Evolutionary conservation across 2,113 vertebrate species (phyloP), one percentile per base, ranked within the genome.

Genomic region (Petroica traversi): DNA sequence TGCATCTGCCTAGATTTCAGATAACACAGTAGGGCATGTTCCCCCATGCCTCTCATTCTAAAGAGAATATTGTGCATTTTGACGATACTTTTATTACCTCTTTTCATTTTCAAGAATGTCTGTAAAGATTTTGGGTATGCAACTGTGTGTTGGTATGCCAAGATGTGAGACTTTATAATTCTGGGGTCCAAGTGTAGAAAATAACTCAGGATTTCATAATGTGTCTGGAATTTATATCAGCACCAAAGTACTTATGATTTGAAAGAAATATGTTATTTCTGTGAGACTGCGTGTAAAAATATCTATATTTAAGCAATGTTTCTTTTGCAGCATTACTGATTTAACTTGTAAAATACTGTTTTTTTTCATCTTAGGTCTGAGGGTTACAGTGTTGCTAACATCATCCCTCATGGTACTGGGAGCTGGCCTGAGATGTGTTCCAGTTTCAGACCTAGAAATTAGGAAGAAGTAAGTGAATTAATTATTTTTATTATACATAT

Each of bases 401-500:
- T 98, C 98, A 19, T 98, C 98, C 75, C 97, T 99, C 63, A 99
- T 99, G 99, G 97, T 99, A 45, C 23, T 99, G n/a, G 99, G 99
- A 69, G 95, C 99, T 33, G 98, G 97, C 41, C 91, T 99, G 43
- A 98, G 99, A 83, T 99, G 99, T 94, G 86, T 99, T 91, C 99
- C 99, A 9, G 71, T 99, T 75, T 92, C 98, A 48, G 98, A 99
- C 71, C 83, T 98, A 79, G 93, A 83, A 46, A 96, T 99, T 90
- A 99, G 98, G 89, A 98, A 98, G 98, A 99, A 98, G 99, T 98
- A 98, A 98, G 96, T 98, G n/a, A 52, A 88, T 74, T 34, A 15
- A 12, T 73, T 85, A 26, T 64, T 93, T 93, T 71, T 62, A 54
- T 69, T 90, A 61, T 34, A 41, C 6, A 2, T 80, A 58, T 84